phyloP scores from a whole-genome alignment of 2,888 invertebrate species.

The Stomorhina lunata region DNA sequence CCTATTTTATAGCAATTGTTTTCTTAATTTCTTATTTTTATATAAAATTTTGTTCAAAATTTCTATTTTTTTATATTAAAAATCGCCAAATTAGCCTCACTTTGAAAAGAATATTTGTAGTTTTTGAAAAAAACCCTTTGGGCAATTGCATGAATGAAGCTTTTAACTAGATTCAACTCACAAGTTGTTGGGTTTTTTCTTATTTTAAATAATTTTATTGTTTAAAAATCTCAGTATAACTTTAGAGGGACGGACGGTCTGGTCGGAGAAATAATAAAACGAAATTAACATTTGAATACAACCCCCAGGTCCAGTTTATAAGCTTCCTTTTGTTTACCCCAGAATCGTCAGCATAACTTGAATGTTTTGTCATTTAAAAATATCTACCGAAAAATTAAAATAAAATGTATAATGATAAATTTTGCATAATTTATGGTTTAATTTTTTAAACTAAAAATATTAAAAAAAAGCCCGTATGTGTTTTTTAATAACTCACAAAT shows the following conservation, averaged over 20 bases:
- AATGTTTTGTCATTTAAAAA: slow-evolving; percentile 62
- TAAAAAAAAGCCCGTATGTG: not conserved
- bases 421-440: slow-evolving; percentile 75
- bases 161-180: slow-evolving; percentile 36
- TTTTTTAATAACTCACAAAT: slow-evolving; percentile 39
- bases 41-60: too few relatives aligned
- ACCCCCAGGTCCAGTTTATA: not conserved
- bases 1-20: too few relatives aligned
- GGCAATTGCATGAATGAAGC: slow-evolving; percentile 50
- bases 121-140: slow-evolving; percentile 32
- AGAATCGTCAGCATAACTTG: slow-evolving; percentile 33
- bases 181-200: slow-evolving; percentile 19
- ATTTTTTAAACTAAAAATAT: slow-evolving; percentile 62
- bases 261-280: not conserved
- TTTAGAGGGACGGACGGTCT: too few relatives aligned
- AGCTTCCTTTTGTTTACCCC: slow-evolving; percentile 28
- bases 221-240: slow-evolving; percentile 45
- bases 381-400: slow-evolving; percentile 44
- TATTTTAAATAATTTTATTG: slow-evolving; percentile 31
- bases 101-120: slow-evolving; percentile 16
- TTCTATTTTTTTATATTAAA: too few relatives aligned
- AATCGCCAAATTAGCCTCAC: slow-evolving; percentile 2
- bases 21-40: too few relatives aligned
- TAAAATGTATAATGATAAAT: slow-evolving; percentile 65
- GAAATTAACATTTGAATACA: slow-evolving; percentile 39